phyloP scores from a whole-genome alignment of 2,113 vertebrate species.

The Smithornis capensis region DNA sequence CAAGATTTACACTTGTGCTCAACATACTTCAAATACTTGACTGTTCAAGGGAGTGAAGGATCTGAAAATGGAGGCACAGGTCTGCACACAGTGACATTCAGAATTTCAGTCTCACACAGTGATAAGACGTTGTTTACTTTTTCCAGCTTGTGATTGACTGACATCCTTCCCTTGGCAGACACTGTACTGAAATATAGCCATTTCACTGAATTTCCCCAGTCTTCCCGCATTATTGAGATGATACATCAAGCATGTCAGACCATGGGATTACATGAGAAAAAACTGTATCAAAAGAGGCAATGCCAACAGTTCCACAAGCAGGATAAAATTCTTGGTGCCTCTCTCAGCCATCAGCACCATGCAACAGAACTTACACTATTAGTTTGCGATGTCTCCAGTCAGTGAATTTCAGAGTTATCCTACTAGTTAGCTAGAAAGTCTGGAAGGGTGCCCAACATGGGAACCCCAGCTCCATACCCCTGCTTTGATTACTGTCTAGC shows the following conservation, averaged over 20 bases:
- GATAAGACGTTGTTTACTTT: background rate
- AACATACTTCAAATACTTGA: background rate
- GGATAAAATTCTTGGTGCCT: background rate
- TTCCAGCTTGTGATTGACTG: background rate
- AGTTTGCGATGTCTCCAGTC: background rate
- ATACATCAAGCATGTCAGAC: constrained; percentile 5
- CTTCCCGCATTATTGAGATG: background rate
- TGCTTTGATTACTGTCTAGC: background rate
- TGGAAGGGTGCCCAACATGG: background rate
- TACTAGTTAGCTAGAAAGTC: background rate
- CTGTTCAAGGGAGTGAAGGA: background rate
- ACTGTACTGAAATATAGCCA: background rate
- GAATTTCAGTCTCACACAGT: background rate
- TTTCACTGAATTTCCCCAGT: background rate
- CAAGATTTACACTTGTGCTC: background rate
- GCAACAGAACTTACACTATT: background rate
- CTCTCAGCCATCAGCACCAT: background rate
- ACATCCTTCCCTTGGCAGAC: background rate
- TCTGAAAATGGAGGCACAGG: background rate
- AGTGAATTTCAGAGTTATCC: background rate
- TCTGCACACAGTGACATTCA: background rate
- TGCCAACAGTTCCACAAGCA: background rate
- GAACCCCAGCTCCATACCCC: background rate
- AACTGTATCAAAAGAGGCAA: background rate
- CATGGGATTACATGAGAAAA: background rate